A percentile compares a stretch with the other conserved stretches of the same genome.
phyloP scores from a whole-genome alignment of 1,140 invertebrate genomes.

The Archivesica marissinica region DNA sequence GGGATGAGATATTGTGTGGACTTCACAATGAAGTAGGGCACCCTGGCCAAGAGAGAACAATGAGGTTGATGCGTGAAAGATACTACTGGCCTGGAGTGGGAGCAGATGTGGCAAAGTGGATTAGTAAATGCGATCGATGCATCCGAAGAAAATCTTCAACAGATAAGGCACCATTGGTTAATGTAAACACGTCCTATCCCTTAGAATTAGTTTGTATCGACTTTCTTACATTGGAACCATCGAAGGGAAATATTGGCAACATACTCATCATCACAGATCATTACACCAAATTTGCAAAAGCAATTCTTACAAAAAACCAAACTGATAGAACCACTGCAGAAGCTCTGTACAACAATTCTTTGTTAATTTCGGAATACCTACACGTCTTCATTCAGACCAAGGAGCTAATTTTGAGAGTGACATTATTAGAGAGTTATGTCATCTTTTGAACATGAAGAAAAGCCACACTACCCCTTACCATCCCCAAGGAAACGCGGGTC shows the following conservation, averaged over 20 bases:
- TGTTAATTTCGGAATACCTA: constrained; percentile 9
- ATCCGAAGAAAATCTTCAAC: constrained; percentile 26
- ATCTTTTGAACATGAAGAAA: neutral
- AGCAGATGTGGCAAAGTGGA: constrained; percentile 26
- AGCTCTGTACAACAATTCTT: constrained; percentile 13
- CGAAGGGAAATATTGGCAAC: constrained; percentile 33
- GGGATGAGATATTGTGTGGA: neutral
- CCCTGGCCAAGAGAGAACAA: constrained; percentile 49
- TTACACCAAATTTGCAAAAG: constrained; percentile 60
- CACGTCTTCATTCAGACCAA: constrained; percentile 15
- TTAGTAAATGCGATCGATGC: constrained; percentile 48
- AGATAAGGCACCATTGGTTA: constrained; percentile 44
- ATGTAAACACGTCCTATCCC: constrained; percentile 42
- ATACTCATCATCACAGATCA: constrained; percentile 63
- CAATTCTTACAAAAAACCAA: constrained; percentile 54
- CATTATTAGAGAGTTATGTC: constrained; percentile 25
- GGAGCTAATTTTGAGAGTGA: constrained; percentile 33
- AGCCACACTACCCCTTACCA: constrained; percentile 48
- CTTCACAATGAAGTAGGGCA: constrained; percentile 44
- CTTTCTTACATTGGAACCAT: constrained; percentile 58
- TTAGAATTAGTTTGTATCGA: constrained; percentile 65
- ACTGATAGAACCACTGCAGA: constrained; percentile 53
- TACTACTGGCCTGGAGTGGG: constrained; percentile 61
- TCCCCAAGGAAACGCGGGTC: constrained; percentile 37
- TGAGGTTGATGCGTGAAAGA: constrained; percentile 27